Base-by-base conservation (phyloP, 1,140 invertebrate genomes). In the Bombus polaris region DNA sequence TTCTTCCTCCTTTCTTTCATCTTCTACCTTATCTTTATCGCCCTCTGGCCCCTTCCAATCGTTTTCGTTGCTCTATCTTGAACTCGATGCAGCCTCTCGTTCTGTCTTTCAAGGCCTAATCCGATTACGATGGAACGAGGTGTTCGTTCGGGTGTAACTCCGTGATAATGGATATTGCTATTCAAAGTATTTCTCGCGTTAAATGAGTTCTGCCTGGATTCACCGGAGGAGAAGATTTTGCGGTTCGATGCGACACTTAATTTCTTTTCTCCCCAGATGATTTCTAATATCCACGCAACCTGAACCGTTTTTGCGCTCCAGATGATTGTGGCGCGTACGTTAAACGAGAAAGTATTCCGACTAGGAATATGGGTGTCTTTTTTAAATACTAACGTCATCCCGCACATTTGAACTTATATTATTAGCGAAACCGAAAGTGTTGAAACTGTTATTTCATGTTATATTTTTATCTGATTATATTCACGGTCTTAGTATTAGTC, bases 141-240 rank as follows among this genome's bases (percentile, higher is more conserved):
- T 92, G 89, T 90, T 87, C 87, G 83, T 89, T 92, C 89, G 81
- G 84, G 87, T 90, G 90, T 92, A 92, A 92, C 89, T 90, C 76
- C 72, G 77, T 81, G 90, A 91, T 91, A 91, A 91, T 91, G 83
- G 86, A 88, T 87, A 91, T 91, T 85, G 90, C 90, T 89, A 91
- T 91, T 91, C 90, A 87, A 85, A 83, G 86, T 90, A 81, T 90
- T 82, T 89, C 86, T 89, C 88, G 68, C 88, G 87, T 88, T 88
- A 87, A 91, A 91, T 89, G 90, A 90, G 42, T 83, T 74, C 82
- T 62, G 71, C 82, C 57, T n/a, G 22, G 5, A 53, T 28, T n/a
- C 65, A 35, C 22, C n/a, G 6, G 32, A 42, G 39, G 39, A 47
- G 37, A 66, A 35, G 62, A 87, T 85, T 87, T 85, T 79, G 86